Evolutionary conservation across 2,888 invertebrate species (phyloP).

Genomic region (Synanthedon andrenaeformis): DNA sequence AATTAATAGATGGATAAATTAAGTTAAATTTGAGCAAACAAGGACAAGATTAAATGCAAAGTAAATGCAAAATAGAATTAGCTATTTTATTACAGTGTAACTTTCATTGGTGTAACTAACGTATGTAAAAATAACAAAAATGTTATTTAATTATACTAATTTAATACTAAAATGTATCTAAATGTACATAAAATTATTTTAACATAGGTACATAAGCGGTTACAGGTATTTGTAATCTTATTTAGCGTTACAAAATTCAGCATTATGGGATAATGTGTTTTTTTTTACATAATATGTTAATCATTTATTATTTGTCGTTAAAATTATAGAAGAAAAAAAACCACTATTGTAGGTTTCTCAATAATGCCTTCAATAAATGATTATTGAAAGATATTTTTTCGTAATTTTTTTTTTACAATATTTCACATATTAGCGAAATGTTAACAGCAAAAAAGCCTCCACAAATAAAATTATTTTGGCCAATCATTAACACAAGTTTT

Average conservation of each 20-base stretch:
- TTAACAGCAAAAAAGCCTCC: not conserved
- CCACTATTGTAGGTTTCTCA: too few species aligned
- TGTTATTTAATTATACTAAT: conserved; percentile 1
- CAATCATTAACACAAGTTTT: not conserved
- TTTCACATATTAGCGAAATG: not conserved
- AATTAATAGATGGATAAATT: not conserved
- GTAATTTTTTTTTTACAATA: not conserved
- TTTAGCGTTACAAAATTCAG: not conserved
- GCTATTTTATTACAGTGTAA: conserved; percentile 15
- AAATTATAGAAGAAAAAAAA: too few species aligned
- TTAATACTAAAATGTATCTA: conserved; percentile 5
- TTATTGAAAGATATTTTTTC: not conserved
- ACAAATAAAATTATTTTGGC: not conserved
- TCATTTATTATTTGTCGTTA: too few species aligned
- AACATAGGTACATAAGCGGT: conserved; percentile 6
- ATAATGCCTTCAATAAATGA: not conserved
- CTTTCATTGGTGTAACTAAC: conserved; percentile 50
- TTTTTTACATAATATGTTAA: too few species aligned
- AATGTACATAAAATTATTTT: conserved; percentile 2
- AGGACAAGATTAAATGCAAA: conserved; percentile 33
- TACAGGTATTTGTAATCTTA: not conserved
- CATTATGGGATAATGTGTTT: not conserved
- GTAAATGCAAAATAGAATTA: conserved; percentile 35
- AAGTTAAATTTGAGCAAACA: conserved; percentile 7
- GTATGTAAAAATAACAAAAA: conserved; percentile 7